These are phyloP conservation scores for Nyctibius grandis DNA, from an alignment of 2,797 vertebrate species.

Conservation along the genomic window DNA sequence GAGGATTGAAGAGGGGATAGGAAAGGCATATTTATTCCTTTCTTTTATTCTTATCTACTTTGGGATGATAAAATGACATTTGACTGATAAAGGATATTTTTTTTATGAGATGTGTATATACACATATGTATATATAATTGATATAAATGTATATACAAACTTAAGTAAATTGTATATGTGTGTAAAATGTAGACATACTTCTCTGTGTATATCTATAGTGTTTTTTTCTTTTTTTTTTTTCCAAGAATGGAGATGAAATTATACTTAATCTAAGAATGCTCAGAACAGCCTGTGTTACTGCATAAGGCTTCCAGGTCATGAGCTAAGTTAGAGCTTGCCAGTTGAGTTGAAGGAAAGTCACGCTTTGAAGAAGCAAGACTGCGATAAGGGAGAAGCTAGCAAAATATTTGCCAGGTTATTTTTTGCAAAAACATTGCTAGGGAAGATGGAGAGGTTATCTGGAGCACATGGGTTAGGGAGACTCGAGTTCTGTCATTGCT, in stretches of 20 bases:
- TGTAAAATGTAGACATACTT: neutral
- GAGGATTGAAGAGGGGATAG: neutral
- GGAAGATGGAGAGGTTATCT: neutral
- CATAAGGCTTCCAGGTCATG: constrained; percentile 23
- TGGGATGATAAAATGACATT: neutral
- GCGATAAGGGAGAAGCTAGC: neutral
- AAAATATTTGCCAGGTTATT: constrained; percentile 10
- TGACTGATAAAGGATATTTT: neutral
- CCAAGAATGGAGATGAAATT: neutral
- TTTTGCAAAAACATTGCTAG: neutral
- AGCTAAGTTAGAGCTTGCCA: neutral
- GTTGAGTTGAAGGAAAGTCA: neutral
- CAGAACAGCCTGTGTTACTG: neutral
- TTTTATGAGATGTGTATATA: neutral
- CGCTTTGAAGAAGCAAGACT: neutral
- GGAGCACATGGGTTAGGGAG: neutral
- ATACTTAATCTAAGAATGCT: neutral
- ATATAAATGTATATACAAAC: neutral
- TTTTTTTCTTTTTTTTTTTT: neutral
- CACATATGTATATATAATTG: neutral
- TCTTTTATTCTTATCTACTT: neutral
- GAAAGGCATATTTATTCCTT: neutral
- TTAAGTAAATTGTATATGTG: neutral
- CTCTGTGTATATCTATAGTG: neutral
- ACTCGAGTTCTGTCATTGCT: neutral